Conservation (phyloP, 2,113 vertebrate species). For the Anoplopoma fimbria region DNA sequence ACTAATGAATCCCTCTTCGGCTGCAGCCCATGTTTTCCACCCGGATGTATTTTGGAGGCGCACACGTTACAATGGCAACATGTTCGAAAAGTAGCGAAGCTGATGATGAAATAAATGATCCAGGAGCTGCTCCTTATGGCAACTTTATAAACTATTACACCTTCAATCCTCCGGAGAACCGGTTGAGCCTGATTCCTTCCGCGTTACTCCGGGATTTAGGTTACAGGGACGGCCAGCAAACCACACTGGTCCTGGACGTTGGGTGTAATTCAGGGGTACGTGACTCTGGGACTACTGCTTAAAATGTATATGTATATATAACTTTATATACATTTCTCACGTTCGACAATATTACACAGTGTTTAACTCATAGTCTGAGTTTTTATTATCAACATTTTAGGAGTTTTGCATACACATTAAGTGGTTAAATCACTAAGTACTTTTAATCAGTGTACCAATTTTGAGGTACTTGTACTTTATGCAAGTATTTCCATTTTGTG, state of each 20-base stretch:
- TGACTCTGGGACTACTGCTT: not conserved
- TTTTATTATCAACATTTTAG: not conserved
- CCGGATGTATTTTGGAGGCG: slow-evolving; percentile 52
- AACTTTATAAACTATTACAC: slow-evolving; percentile 94
- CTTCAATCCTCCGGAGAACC: slow-evolving; percentile 91
- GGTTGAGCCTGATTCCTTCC: slow-evolving; percentile 86
- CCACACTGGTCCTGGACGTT: slow-evolving; percentile 89
- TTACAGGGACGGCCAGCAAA: slow-evolving; percentile 39
- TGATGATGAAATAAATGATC: slow-evolving; percentile 64
- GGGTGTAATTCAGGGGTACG: slow-evolving; percentile 96
- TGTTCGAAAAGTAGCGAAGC: rapidly evolving
- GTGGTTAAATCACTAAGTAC: not conserved
- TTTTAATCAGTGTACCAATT: not conserved
- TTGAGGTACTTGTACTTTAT: not conserved
- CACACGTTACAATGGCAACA: slow-evolving; percentile 69
- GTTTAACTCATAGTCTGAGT: no score
- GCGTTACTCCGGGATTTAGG: slow-evolving; percentile 83
- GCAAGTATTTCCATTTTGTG: not conserved
- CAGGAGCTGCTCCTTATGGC: slow-evolving; percentile 90
- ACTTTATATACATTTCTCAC: not conserved
- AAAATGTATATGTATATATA: not conserved
- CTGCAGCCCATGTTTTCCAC: slow-evolving; percentile 14
- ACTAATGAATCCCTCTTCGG: rapidly evolving
- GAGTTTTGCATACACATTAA: not conserved
- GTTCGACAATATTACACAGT: not conserved